Base-by-base conservation (phyloP, 2,797 vertebrate species). In the Leuciscus waleckii region DNA sequence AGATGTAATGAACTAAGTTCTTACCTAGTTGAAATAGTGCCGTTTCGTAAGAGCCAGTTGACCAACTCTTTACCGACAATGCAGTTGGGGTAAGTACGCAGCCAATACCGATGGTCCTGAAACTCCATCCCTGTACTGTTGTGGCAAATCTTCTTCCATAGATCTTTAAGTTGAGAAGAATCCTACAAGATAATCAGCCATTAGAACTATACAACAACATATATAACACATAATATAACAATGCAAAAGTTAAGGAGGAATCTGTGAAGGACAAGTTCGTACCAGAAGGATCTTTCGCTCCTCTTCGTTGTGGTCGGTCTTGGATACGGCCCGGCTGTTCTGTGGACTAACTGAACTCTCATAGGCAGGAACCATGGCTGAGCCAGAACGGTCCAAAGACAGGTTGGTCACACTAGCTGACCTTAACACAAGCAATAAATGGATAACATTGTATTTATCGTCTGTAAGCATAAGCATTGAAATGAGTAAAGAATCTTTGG, bases 141-240 rank as follows among this genome's bases (percentile, higher is more conserved):
- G 93, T 99, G 96, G 91, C 98, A 99, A 87, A 99, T 98, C 91
- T 98, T 99, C 92, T 98, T 99, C 98, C 98, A 99, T 46, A 99
- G 88, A 84, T 99, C 98, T 91, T 98, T 99, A 67, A 99, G 93
- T 88, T 99, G 98, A 41, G 96, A 98, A 0, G 98, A 99, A 86
- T 99, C 98, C 98, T 99, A 91, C 19, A 83, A 69, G 9, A 81
- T 16, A 61, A 54, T 10, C 23, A 49, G 23, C 23, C 37, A 23
- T 37, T 58, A 69, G 10, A n/a, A 49, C 2, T 23, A 17, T 32
- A 17, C 9, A 32, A 17, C 16, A 63, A 26, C n/a, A 26, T 58
- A 61, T 26, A 61, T 61, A 32, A 32, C 26, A 65, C 6, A 32
- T 10, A 7, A 29, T 65, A 65, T 16, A 39, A 41, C 19, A n/a